Base-by-base conservation (phyloP, 2,113 vertebrate genomes). In the Xiphias gladius region DNA sequence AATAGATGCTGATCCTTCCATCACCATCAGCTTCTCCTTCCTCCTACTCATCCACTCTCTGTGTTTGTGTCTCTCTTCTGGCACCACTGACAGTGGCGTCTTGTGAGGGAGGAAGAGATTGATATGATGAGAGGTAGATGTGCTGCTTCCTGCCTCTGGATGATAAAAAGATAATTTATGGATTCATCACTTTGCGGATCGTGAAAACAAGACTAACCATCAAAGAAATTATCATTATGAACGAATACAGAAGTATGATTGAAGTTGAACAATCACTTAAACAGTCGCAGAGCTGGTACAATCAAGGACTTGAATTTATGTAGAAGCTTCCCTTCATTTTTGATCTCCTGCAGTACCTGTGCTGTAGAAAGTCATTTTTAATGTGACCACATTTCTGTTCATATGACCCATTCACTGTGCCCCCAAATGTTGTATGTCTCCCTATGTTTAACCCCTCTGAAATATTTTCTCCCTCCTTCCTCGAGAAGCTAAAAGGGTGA, bases 31-130 rank as follows among this genome's bases (percentile, higher is more conserved):
- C 81, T 81, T 81, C 83, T 90, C 75, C 90, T 88, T 92, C 91
- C 92, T 93, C 91, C 92, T 89, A 92, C 89, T 92, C 88, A 87
- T 84, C 83, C 88, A 58, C 90, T 92, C 82, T 79, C 82, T 76
- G 74, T 89, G 86, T 92, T 91, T 87, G 87, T 87, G 87, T 87
- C 85, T 92, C 91, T 93, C 89, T 86, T 78, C 84, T 91, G 89
- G 89, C 86, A 86, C 85, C 78, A 78, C 86, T 69, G 88, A 90
- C 87, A 65, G 88, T 70, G 74, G 82, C 69, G 67, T 86, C 82
- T 92, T 86, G 88, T 88, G 86, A 85, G 90, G 75, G 86, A 92
- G 72, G 73, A 78, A 80, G 76, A 91, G 92, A 93, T 89, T 90
- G 94, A 93, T 93, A 89, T 86, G 86, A 90, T 83, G 87, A 89